Evolutionary conservation across 1,140 invertebrate species (phyloP).

Genomic region (Lordiphosa stackelbergi): DNA sequence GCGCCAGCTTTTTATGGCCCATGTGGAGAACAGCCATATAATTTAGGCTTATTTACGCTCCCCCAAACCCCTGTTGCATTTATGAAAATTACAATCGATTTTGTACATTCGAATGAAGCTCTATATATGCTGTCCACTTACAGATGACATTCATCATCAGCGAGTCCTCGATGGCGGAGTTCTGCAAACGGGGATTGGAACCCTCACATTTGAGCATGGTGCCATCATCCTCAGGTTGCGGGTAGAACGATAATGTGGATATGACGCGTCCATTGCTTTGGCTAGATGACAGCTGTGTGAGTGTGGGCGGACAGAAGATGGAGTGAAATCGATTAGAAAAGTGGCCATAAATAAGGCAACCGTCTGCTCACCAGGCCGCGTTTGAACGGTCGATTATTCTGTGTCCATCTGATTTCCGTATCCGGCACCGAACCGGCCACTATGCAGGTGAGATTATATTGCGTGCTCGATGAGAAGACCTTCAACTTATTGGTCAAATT

Average conservation of each 20-base stretch:
- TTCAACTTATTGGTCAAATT: constrained; percentile 85
- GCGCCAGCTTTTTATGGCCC: constrained; percentile 49
- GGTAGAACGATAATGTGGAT: constrained; percentile 88
- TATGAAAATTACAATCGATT: constrained; percentile 50
- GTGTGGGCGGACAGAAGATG: constrained; percentile 15
- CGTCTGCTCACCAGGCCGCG: constrained; percentile 82
- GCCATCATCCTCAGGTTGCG: constrained; percentile 89
- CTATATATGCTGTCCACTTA: constrained; percentile 80
- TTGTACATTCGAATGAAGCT: background rate
- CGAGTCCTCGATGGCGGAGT: constrained; percentile 86
- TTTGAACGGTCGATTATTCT: constrained; percentile 85
- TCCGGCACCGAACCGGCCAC: constrained; percentile 89
- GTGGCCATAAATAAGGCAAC: constrained; percentile 53
- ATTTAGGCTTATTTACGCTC: constrained; percentile 65
- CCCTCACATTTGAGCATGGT: constrained; percentile 89
- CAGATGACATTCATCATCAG: constrained; percentile 91
- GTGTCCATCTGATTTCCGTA: constrained; percentile 88
- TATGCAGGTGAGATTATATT: constrained; percentile 87
- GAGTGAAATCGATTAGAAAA: constrained; percentile 70
- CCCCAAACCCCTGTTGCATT: constrained; percentile 16
- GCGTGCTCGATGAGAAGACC: constrained; percentile 86
- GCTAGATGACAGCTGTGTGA: constrained; percentile 80
- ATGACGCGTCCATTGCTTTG: constrained; percentile 84
- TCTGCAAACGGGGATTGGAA: constrained; percentile 86
- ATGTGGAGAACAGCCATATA: constrained; percentile 34